Conservation (phyloP, 2,797 vertebrate genomes). For the Mycteria americana region DNA sequence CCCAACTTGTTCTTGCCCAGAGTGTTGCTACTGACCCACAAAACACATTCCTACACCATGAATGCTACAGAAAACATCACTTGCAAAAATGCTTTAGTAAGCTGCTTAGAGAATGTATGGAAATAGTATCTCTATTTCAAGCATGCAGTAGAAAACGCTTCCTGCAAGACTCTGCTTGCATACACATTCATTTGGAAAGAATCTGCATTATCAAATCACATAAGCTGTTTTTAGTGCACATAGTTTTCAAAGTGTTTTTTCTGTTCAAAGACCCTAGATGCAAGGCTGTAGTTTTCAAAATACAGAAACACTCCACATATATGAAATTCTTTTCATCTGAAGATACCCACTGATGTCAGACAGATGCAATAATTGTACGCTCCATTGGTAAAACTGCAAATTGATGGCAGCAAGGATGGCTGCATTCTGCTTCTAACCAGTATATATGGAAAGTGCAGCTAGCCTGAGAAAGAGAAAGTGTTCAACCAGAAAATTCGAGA, state of each 20-base stretch:
- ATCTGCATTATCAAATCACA: conserved; percentile 25
- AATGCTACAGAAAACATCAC: neutral
- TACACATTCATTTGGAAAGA: conserved; percentile 8
- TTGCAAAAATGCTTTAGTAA: conserved; percentile 11
- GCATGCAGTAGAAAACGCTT: neutral
- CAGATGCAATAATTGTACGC: neutral
- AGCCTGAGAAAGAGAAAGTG: neutral
- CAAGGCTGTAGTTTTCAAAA: neutral
- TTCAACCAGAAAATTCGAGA: neutral
- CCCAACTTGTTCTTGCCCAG: neutral
- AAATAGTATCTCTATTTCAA: conserved; percentile 17
- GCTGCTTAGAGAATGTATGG: neutral
- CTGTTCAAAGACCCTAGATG: neutral
- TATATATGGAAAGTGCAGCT: neutral
- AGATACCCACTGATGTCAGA: neutral
- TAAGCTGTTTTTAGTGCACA: neutral
- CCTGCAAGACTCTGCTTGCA: conserved; percentile 40
- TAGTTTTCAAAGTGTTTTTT: neutral
- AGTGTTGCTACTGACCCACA: neutral
- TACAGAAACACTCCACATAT: neutral
- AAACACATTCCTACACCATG: neutral
- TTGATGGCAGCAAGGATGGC: neutral
- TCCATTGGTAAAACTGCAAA: neutral
- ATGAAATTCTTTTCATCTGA: neutral
- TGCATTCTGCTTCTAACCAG: neutral